Conservation (phyloP, 1,140 invertebrate species). For the Zaprionus taronus region DNA sequence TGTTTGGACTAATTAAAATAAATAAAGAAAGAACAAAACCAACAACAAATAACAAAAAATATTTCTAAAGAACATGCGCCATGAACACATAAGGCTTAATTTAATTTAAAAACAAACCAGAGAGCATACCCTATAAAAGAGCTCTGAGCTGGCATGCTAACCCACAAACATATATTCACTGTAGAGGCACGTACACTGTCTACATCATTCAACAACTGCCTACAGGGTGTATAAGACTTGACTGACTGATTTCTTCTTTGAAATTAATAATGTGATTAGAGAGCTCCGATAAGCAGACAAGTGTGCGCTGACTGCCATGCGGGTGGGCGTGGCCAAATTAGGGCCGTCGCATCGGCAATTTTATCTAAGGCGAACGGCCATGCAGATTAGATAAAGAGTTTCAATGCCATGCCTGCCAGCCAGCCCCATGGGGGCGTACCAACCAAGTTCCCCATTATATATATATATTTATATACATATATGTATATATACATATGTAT, state of each 20-base stretch:
- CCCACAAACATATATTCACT: background rate
- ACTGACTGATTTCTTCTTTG: background rate
- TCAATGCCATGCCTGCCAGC: background rate
- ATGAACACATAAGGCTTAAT: constrained; percentile 3
- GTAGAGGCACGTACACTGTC: too few species aligned
- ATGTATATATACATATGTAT: background rate
- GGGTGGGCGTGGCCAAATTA: background rate
- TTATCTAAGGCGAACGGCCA: constrained; percentile 1
- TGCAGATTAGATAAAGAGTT: constrained; percentile 7
- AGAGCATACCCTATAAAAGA: constrained; percentile 1
- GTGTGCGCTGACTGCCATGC: background rate
- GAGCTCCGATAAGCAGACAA: constrained; percentile 6
- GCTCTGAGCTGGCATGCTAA: background rate
- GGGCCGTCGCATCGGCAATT: background rate
- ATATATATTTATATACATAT: too few species aligned
- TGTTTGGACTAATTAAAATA: constrained; percentile 66
- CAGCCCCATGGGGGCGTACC: background rate
- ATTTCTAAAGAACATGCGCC: constrained; percentile 24
- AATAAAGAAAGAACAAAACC: constrained; percentile 29
- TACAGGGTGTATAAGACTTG: background rate
- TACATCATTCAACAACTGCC: too few species aligned
- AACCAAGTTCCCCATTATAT: background rate
- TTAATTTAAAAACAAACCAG: background rate
- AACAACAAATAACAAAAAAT: constrained; percentile 50
- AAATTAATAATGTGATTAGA: constrained; percentile 1